Evolutionary conservation across 1,140 invertebrate genomes (phyloP).

Genomic region (Megalopta genalis): DNA sequence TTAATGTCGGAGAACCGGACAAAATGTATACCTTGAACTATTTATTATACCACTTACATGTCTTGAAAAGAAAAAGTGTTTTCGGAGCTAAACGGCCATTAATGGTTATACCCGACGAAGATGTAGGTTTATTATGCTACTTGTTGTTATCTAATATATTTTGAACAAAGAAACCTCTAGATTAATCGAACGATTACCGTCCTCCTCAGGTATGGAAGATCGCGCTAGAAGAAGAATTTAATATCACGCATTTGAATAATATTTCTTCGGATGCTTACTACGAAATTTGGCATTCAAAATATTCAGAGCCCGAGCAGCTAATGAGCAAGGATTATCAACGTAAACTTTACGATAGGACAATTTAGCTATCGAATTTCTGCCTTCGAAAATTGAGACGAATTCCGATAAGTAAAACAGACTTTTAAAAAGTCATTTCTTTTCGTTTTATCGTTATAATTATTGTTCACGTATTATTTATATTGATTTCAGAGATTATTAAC

Average conservation of each 20-base stretch:
- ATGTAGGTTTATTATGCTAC: slow-evolving; percentile 61
- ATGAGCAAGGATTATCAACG: slow-evolving; percentile 63
- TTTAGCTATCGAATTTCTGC: background rate
- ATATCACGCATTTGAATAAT: slow-evolving; percentile 70
- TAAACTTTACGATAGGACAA: slow-evolving; percentile 1
- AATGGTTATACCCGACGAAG: slow-evolving; percentile 69
- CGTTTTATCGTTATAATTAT: background rate
- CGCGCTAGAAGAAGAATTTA: slow-evolving; percentile 76
- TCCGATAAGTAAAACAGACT: no score
- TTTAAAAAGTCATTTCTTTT: background rate
- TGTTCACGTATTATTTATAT: slow-evolving; percentile 4
- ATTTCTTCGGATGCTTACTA: slow-evolving; percentile 76
- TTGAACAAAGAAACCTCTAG: background rate
- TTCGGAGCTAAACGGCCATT: slow-evolving; percentile 73
- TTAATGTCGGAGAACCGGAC: slow-evolving; percentile 75
- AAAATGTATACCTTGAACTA: slow-evolving; percentile 79
- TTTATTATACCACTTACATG: slow-evolving; percentile 77
- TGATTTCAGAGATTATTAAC: background rate
- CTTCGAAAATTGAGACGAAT: no score
- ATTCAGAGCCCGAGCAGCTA: slow-evolving; percentile 74
- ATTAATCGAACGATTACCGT: background rate
- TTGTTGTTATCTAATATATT: slow-evolving; percentile 19
- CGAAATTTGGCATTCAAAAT: slow-evolving; percentile 75
- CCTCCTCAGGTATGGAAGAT: slow-evolving; percentile 75
- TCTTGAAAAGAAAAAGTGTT: slow-evolving; percentile 66